phyloP scores from a whole-genome alignment of 2,888 invertebrate species.

The Penaeus monodon region DNA sequence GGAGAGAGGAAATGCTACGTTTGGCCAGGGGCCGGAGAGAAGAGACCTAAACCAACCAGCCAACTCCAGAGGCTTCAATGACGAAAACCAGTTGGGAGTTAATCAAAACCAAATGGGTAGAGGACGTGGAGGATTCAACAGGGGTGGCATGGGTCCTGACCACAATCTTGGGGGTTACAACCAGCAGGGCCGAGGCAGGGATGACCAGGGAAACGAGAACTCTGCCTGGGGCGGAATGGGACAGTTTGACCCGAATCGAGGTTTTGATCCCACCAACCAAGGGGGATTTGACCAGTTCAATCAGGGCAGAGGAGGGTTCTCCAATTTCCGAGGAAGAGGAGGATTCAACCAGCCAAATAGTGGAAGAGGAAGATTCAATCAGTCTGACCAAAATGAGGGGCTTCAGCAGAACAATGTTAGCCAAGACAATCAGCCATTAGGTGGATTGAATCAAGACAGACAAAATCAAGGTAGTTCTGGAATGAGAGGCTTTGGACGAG shows the following conservation, averaged over 20 bases:
- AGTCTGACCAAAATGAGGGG: constrained; percentile 5
- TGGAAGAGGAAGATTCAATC: constrained; percentile 9
- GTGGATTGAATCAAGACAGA: background rate
- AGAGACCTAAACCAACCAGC: background rate
- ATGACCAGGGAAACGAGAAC: constrained; percentile 8
- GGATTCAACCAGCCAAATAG: background rate
- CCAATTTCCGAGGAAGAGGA: background rate
- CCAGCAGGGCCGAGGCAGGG: background rate
- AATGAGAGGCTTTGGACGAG: background rate
- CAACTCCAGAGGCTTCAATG: background rate
- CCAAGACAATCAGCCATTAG: constrained; percentile 4
- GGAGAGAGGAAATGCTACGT: constrained; percentile 12
- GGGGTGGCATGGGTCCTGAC: background rate
- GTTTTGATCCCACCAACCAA: constrained; percentile 20
- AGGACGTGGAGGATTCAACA: no score
- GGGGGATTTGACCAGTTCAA: constrained; percentile 30
- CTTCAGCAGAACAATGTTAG: background rate
- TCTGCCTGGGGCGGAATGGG: constrained; percentile 14
- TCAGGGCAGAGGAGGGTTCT: constrained; percentile 27
- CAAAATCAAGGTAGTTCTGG: background rate
- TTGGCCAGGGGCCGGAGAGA: background rate
- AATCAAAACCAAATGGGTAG: background rate
- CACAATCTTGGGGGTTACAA: background rate
- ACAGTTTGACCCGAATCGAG: constrained; percentile 6
- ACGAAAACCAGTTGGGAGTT: constrained; percentile 16